These are phyloP conservation scores for Drosophila birchii DNA, from an alignment of 2,888 invertebrate species.

Conservation along the genomic window DNA sequence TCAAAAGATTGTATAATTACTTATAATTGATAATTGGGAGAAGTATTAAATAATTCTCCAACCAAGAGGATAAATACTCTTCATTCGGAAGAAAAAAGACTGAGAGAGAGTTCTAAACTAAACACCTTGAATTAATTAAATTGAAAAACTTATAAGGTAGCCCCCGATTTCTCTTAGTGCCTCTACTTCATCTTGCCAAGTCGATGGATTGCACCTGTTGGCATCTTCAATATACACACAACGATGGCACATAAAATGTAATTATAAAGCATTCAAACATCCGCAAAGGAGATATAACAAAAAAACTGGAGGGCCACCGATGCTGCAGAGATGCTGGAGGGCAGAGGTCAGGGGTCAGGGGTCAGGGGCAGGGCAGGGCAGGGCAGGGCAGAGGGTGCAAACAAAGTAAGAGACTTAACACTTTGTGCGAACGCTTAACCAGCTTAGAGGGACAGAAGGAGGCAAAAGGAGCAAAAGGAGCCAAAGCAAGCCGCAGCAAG, in stretches of 20 bases:
- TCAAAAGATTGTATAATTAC: background rate
- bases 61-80: background rate
- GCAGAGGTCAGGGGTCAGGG: background rate
- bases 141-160: no score
- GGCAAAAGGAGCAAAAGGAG: conserved; percentile 32
- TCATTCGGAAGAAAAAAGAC: no score
- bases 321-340: background rate
- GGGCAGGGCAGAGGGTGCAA: conserved; percentile 10
- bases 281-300: conserved; percentile 23
- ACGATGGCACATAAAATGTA: conserved; percentile 67
- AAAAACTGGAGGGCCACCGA: background rate
- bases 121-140: no score
- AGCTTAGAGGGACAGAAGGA: conserved; percentile 59
- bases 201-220: conserved; percentile 63
- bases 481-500: conserved; percentile 36
- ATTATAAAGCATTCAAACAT: conserved; percentile 75
- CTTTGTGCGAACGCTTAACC: conserved; percentile 74
- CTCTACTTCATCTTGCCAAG: conserved; percentile 16
- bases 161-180: conserved; percentile 1
- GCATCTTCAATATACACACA: conserved; percentile 40
- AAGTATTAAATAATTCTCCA: background rate
- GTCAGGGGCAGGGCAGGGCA: background rate
- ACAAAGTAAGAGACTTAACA: conserved; percentile 68
- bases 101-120: no score
- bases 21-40: background rate